A percentile compares a stretch with the other conserved stretches of the same genome.
Evolutionary conservation across 2,797 vertebrate species (phyloP).

Genomic region (Hydrophis major): DNA sequence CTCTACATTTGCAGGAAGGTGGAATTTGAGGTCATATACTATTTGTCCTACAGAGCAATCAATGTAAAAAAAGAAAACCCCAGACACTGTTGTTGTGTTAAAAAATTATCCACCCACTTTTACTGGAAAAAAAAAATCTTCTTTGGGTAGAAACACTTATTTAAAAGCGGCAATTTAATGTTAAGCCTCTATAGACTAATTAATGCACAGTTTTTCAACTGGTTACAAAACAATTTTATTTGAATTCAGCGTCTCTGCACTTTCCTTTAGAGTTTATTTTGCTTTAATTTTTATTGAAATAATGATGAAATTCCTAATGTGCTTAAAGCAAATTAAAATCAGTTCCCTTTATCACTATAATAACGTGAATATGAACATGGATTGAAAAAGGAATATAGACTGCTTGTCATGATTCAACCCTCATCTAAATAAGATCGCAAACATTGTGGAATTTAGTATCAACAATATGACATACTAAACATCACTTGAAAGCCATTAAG

Average conservation of each 20-base stretch:
- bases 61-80: neutral
- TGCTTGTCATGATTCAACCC: neutral
- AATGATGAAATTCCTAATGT: neutral
- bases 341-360: neutral
- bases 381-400: neutral
- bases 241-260: neutral
- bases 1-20: neutral
- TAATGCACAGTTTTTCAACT: slow-evolving; percentile 14
- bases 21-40: neutral
- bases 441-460: slow-evolving; percentile 4
- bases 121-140: neutral
- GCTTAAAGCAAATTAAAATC: slow-evolving; percentile 29
- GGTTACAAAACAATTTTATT: slow-evolving; percentile 9
- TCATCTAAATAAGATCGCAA: neutral
- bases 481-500: neutral
- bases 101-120: neutral
- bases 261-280: neutral
- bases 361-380: neutral
- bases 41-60: neutral
- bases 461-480: slow-evolving; percentile 5
- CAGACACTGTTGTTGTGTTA: neutral
- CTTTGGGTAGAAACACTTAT: slow-evolving; percentile 17
- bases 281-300: slow-evolving; percentile 17
- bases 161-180: slow-evolving; percentile 23
- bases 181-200: slow-evolving; percentile 9